Conservation (phyloP, 2,888 invertebrate genomes). For the Mongoloraphidia duomilia region DNA sequence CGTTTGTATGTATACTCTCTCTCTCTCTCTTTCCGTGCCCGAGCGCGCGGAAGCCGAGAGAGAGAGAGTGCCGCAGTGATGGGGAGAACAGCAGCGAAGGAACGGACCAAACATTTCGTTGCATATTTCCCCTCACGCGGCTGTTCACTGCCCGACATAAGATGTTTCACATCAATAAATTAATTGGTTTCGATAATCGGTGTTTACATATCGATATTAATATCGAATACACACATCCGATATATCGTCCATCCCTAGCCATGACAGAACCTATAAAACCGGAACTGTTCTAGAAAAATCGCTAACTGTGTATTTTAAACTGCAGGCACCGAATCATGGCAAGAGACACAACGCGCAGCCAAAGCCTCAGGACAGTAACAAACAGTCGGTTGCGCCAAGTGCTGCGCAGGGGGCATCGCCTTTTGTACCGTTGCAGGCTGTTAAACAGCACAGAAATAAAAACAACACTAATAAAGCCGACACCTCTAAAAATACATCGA, state of each 20-base stretch:
- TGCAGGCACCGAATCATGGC: conserved; percentile 29
- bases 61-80: too few relatives aligned
- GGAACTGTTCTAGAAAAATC: not conserved
- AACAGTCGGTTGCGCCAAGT: conserved; percentile 7
- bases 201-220: too few relatives aligned
- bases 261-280: not conserved
- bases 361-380: conserved; percentile 13
- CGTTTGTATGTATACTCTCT: too few relatives aligned
- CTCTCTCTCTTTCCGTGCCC: too few relatives aligned
- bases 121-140: too few relatives aligned
- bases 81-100: too few relatives aligned
- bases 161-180: too few relatives aligned
- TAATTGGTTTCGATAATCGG: too few relatives aligned
- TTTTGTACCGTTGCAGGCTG: conserved; percentile 40
- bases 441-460: conserved; percentile 28
- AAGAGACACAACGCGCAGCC: conserved; percentile 21
- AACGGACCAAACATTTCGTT: too few relatives aligned
- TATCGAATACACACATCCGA: not conserved
- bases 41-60: too few relatives aligned
- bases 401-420: conserved; percentile 21
- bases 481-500: too few relatives aligned
- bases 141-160: too few relatives aligned
- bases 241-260: not conserved
- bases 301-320: not conserved
- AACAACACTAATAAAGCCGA: not conserved